Base-by-base conservation (phyloP, 2,113 vertebrate species). In the Nothobranchius kuhntae region DNA sequence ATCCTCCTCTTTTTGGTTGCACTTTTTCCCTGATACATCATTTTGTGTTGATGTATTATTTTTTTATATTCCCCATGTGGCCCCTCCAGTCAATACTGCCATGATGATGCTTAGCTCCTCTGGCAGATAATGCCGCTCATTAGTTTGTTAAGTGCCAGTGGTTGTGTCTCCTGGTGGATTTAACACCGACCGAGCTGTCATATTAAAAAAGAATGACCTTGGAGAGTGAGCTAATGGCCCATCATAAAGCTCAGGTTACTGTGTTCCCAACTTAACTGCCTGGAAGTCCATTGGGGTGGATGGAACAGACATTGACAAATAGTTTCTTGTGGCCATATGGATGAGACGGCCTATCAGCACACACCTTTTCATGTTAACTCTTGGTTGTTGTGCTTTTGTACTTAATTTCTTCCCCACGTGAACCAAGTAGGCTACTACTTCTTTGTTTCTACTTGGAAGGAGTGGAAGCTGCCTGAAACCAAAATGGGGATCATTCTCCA, bases 71-170 rank as follows among this genome's bases (percentile, higher is more conserved):
- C 15, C 77, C 24, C 4, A 61, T 69, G 24, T 44, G 48, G 21
- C 62, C 69, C 82, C 53, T 57, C 56, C 67, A 78, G 77, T 88
- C 81, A 74, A 80, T 84, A 61, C 1, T 3, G 53, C 73, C 75
- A 71, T 66, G 83, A 83, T 87, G 80, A 80, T n/a, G 57, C 46
- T 75, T 70, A 51, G 60, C 65, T 83, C 63, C 75, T 76, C 77
- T 82, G 79, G 85, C 78, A 78, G 78, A 72, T 12, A 59, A 58
- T 15, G 14, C 59, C 3, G 48, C 87, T 90, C 87, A 87, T 91
- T 86, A 89, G 81, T 87, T 82, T 79, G 79, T 80, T 86, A 89
- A 84, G 77, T 80, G 82, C 77, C 86, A 76, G 71, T 81, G 73
- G 76, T 81, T 68, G 76, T 65, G 74, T 87, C 80, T 86, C 83